Evolutionary conservation across 2,797 vertebrate genomes (phyloP), one percentile per base, ranked within the genome.

Genomic region (Sparus aurata): DNA sequence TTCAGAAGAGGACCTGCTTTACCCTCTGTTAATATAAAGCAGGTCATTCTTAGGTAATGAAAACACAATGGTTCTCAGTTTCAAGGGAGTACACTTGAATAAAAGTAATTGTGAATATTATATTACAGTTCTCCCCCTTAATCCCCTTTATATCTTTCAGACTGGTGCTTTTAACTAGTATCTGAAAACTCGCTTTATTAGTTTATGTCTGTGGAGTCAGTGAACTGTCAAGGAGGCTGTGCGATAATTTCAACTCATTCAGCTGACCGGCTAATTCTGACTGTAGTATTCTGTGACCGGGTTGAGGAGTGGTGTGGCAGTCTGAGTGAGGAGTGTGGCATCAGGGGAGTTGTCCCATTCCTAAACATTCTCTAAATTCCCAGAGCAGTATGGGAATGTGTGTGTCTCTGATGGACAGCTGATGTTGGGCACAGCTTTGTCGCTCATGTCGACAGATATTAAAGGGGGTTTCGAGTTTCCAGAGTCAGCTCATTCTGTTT

Each of bases 361-460:
- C 86, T 78, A 79, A 30, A 81, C 81, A 92, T 93, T 93, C 89
- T 87, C 49, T 57, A 54, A 84, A 93, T 93, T 93, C 88, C 75
- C 76, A 59, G 8, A 8, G 17, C 64, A 50, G 52, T 73, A 25
- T 63, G 67, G 59, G 83, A 87, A 88, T 83, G 72, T 67, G 59
- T 62, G 12, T 20, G 72, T 75, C 41, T 65, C 43, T 12, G 58
- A 34, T 68, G 66, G 80, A 86, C 93, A 93, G 93, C 91, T 94
- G 93, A 89, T 85, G 62, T 54, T 69, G 61, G 23, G 73, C 5
- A 43, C 60, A 85, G 59, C 52, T 20, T 34, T 41, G 45, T 66
- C 54, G 12, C 30, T 61, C 41, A 60, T 73, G 45, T 43, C 41
- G 59, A 0, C 43, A 69, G n/a, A 72, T 54, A 70, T 27, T 59